These are phyloP conservation scores for Tympanuchus pallidicinctus DNA, from an alignment of 2,113 vertebrate genomes.

Conservation along the genomic window DNA sequence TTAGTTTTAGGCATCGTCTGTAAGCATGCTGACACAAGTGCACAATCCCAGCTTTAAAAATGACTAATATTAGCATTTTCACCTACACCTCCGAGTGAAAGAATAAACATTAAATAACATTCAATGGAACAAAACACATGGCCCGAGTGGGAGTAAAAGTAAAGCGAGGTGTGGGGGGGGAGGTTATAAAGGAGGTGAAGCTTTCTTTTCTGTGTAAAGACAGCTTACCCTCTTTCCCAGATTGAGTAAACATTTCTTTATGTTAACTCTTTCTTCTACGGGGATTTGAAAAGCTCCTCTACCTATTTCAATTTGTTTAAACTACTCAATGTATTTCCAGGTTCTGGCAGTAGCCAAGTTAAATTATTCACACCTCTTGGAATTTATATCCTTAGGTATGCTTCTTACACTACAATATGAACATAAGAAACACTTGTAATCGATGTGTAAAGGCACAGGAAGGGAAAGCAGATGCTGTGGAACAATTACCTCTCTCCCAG, in stretches of 20 bases:
- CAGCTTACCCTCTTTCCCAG: not conserved
- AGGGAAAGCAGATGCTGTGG: not conserved
- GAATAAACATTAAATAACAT: conserved; percentile 33
- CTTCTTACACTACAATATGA: not conserved
- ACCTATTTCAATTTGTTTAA: not conserved
- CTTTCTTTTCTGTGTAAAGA: not conserved
- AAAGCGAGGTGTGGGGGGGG: not conserved
- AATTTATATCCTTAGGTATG: not conserved
- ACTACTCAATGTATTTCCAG: not conserved
- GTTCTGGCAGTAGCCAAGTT: not conserved
- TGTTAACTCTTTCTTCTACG: not conserved
- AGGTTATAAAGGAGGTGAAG: not conserved
- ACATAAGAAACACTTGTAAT: not conserved
- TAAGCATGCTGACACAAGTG: conserved; percentile 19
- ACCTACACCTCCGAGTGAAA: not conserved
- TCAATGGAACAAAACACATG: conserved; percentile 10
- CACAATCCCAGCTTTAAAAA: not conserved
- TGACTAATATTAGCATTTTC: conserved; percentile 1
- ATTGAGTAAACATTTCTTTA: not conserved
- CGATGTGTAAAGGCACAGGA: not conserved
- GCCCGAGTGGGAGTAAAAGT: not conserved
- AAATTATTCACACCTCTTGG: not conserved
- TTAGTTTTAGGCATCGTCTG: conserved; percentile 54
- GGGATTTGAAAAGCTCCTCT: not conserved
- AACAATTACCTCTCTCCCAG: not conserved